Evolutionary conservation across 2,797 vertebrate species (phyloP).

Genomic region (Sebastes hopkinsi): DNA sequence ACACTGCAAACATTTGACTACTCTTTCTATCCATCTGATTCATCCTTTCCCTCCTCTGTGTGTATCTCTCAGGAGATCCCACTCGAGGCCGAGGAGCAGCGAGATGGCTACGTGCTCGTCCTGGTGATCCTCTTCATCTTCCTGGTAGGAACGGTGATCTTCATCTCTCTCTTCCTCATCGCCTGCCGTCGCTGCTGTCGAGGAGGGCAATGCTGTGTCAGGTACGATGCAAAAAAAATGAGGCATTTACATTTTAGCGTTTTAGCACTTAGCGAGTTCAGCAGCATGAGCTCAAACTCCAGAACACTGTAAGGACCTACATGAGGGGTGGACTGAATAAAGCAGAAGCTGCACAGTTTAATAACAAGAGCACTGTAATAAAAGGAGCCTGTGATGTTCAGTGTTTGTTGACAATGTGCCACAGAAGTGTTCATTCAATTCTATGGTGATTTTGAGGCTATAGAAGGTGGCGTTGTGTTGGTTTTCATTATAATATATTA

Average conservation of each 20-base stretch:
- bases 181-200: constrained; percentile 88
- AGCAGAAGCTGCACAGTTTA: constrained; percentile 19
- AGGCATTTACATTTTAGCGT: background rate
- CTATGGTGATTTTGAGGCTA: background rate
- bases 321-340: background rate
- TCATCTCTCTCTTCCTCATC: constrained; percentile 88
- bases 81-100: constrained; percentile 68
- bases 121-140: constrained; percentile 91
- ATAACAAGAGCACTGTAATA: constrained; percentile 16
- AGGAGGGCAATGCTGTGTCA: constrained; percentile 83
- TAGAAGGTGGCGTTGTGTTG: background rate
- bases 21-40: background rate
- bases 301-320: background rate
- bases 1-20: background rate
- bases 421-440: background rate
- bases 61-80: constrained; percentile 70
- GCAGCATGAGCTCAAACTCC: background rate
- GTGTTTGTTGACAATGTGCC: background rate
- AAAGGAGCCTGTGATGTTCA: background rate
- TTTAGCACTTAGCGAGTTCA: background rate
- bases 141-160: constrained; percentile 89
- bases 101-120: constrained; percentile 90
- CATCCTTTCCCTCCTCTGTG: background rate
- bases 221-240: constrained; percentile 75
- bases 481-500: constrained; percentile 11